Percentiles rank a stretch among this genome's conserved stretches.
Evolutionary conservation across 2,888 invertebrate species (phyloP).

Genomic region (Lycocerus yunnanus): DNA sequence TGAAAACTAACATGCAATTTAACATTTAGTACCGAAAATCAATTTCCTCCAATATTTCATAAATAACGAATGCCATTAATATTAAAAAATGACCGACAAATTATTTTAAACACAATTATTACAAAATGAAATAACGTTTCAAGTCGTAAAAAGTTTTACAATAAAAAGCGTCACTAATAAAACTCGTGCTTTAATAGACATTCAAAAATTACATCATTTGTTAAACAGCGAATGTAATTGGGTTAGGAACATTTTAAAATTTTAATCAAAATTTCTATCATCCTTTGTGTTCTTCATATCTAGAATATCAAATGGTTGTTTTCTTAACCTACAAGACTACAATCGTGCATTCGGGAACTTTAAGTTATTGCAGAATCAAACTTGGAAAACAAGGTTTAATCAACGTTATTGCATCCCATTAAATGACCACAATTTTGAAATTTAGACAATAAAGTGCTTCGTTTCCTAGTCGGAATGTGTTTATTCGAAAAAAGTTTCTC

Average conservation of each 20-base stretch:
- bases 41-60: not conserved
- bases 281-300: not conserved
- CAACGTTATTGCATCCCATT: not conserved
- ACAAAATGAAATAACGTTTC: not conserved
- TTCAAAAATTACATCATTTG: not conserved
- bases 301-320: not conserved
- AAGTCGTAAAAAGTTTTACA: not conserved
- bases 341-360: not conserved
- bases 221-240: not conserved
- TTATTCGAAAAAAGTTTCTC: not conserved
- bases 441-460: not conserved
- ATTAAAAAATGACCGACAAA: not conserved
- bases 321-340: not conserved
- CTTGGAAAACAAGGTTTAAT: not conserved
- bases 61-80: not conserved
- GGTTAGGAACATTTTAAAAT: not conserved
- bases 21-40: not conserved
- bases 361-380: not conserved
- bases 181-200: not conserved
- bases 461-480: not conserved
- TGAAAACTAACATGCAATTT: not conserved
- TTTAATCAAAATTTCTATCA: not conserved
- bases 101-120: not conserved
- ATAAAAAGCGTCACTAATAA: not conserved
- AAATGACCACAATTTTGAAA: not conserved